Evolutionary conservation across 1,140 invertebrate species (phyloP).

Genomic region (Pogonomyrmex barbatus): DNA sequence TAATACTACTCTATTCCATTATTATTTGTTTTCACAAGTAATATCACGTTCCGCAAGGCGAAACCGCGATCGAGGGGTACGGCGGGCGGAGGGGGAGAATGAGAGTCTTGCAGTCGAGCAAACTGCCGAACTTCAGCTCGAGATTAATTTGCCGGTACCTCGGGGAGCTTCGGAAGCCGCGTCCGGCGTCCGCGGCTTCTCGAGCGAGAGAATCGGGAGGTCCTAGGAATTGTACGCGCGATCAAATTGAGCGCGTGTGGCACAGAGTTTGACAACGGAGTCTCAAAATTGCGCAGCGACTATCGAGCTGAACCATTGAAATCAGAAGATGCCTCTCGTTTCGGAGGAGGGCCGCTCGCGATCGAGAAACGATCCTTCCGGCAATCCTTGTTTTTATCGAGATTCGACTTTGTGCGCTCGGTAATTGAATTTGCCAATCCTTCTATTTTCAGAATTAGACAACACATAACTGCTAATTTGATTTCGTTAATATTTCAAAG

Average conservation of each 20-base stretch:
- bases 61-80: constrained; percentile 18
- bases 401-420: neutral
- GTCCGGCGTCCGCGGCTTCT: neutral
- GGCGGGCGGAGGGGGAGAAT: neutral
- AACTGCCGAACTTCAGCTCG: constrained; percentile 41
- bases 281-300: neutral
- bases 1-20: neutral
- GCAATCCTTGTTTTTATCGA: neutral
- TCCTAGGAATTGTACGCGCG: constrained; percentile 9
- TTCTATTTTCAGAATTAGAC: neutral
- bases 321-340: neutral
- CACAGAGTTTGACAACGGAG: neutral
- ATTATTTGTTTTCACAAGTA: constrained; percentile 24
- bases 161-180: constrained; percentile 29
- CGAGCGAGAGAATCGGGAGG: neutral
- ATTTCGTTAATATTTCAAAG: constrained; percentile 12
- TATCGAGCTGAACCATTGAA: neutral
- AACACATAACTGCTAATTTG: neutral
- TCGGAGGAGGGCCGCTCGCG: neutral
- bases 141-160: constrained; percentile 49
- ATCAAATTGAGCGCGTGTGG: constrained; percentile 31
- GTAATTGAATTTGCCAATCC: constrained; percentile 30
- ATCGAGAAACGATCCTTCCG: neutral
- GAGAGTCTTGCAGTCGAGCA: constrained; percentile 5
- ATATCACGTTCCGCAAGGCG: neutral